Evolutionary conservation across 2,797 vertebrate species (phyloP).

Genomic region (Rhinophrynus dorsalis): DNA sequence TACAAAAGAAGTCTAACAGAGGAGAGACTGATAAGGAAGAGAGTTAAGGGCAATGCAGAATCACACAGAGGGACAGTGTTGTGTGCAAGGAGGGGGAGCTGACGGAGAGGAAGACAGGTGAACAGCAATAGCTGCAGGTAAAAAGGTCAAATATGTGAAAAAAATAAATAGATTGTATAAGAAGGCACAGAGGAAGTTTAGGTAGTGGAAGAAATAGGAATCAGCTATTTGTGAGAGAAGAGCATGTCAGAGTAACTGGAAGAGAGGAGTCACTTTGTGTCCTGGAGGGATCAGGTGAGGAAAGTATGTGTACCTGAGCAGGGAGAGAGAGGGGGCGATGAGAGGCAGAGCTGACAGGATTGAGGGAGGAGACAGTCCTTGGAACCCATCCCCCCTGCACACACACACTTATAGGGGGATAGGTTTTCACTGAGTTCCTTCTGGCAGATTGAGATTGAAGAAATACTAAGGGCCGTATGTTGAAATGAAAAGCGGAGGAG

Average conservation of each 20-base stretch:
- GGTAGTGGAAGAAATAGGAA: neutral
- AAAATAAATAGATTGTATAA: no score
- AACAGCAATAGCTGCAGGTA: no score
- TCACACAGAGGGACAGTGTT: no score
- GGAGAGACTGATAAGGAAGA: neutral
- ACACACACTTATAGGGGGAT: slow-evolving; percentile 11
- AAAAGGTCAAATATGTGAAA: no score
- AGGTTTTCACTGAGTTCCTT: neutral
- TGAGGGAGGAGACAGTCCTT: slow-evolving; percentile 57
- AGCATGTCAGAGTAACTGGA: no score
- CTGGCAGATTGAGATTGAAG: no score
- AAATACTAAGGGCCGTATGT: no score
- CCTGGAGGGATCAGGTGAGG: slow-evolving; percentile 22
- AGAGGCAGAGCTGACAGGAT: slow-evolving; percentile 50
- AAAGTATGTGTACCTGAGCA: neutral
- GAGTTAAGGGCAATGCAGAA: neutral
- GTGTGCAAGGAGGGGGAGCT: no score
- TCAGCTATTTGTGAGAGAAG: no score
- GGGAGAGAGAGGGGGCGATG: neutral
- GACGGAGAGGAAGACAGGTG: no score
- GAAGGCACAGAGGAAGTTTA: neutral
- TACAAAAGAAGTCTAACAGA: neutral
- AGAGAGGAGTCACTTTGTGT: neutral
- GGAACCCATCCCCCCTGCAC: slow-evolving; percentile 16
- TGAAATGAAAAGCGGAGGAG: no score